phyloP scores from a whole-genome alignment of 1,140 invertebrate species.

The Penaeus vannamei region DNA sequence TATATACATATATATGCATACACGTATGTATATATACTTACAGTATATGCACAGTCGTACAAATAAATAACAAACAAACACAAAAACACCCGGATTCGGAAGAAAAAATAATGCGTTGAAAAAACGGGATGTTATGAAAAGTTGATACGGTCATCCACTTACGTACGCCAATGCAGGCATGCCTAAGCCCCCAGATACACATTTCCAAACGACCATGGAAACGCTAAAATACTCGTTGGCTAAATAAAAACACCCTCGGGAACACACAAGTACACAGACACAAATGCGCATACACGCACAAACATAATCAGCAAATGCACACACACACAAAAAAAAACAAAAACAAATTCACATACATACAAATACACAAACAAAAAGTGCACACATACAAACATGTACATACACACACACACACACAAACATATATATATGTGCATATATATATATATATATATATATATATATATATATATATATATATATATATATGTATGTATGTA shows the following conservation, averaged over 20 bases:
- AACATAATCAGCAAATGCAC: background rate
- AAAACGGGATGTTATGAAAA: too few species aligned
- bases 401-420: background rate
- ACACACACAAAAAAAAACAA: too few species aligned
- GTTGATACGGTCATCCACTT: too few species aligned
- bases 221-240: too few species aligned
- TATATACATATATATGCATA: background rate
- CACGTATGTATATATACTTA: background rate
- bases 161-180: too few species aligned
- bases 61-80: constrained; percentile 8
- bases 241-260: background rate
- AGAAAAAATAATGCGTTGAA: too few species aligned
- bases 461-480: constrained; percentile 11
- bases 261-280: background rate
- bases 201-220: too few species aligned
- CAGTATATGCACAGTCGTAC: background rate
- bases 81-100: background rate
- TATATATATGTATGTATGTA: constrained; percentile 7
- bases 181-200: too few species aligned
- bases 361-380: too few species aligned
- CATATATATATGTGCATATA: background rate
- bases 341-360: too few species aligned
- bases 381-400: background rate
- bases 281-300: background rate
- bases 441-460: constrained; percentile 21